phyloP scores from a whole-genome alignment of 2,797 vertebrate species.

The Tokudaia muenninki region DNA sequence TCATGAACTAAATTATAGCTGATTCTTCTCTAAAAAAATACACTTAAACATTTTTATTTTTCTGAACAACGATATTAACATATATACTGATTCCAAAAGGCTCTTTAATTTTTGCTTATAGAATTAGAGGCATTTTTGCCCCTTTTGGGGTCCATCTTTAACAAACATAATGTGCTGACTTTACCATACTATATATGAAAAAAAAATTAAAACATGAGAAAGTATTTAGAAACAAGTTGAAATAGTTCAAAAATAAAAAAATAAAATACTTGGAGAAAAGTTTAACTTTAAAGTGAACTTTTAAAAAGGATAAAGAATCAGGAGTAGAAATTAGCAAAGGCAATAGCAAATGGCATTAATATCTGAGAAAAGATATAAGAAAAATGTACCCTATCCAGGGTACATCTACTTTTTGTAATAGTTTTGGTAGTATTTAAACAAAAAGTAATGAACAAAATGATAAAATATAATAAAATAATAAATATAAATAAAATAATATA shows the following conservation, averaged over 20 bases:
- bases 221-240: not conserved
- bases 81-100: not conserved
- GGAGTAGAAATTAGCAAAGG: not conserved
- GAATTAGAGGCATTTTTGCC: not conserved
- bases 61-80: not conserved
- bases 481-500: no score
- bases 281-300: not conserved
- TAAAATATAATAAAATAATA: no score
- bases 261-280: not conserved
- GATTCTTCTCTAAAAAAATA: conserved; percentile 27
- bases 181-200: not conserved
- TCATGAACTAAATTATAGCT: not conserved
- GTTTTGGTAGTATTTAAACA: not conserved
- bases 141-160: not conserved
- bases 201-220: not conserved
- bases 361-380: not conserved
- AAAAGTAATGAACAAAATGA: not conserved
- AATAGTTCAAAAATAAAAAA: not conserved
- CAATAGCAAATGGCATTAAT: not conserved
- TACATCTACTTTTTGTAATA: not conserved
- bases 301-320: not conserved
- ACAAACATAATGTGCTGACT: not conserved
- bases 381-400: not conserved
- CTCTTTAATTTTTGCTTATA: conserved; percentile 4
- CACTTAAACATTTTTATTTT: not conserved